A percentile compares a stretch with the other conserved stretches of the same genome.
phyloP scores from a whole-genome alignment of 1,140 invertebrate species.

The Drosophila grimshawi region DNA sequence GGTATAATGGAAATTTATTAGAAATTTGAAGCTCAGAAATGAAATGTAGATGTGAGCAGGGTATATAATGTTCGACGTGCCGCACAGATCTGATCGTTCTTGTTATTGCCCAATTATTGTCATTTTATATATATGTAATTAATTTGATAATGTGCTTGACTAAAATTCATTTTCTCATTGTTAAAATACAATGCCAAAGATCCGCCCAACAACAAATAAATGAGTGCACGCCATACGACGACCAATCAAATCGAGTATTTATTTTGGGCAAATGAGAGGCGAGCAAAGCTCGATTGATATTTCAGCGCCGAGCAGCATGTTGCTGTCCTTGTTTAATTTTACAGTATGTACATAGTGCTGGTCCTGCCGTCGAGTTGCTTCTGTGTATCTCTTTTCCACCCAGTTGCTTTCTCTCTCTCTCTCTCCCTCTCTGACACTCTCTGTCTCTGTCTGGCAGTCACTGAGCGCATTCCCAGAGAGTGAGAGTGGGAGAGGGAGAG shows the following conservation, averaged over 20 bases:
- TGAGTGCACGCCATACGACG: neutral
- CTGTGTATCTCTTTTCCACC: constrained; percentile 3
- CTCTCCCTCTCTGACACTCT: neutral
- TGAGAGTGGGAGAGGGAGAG: too few relatives aligned
- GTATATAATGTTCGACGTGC: too few relatives aligned
- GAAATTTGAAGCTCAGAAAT: too few relatives aligned
- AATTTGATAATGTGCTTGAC: neutral
- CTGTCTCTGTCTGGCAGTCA: neutral
- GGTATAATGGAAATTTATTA: too few relatives aligned
- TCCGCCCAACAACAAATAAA: constrained; percentile 19
- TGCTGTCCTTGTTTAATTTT: constrained; percentile 21
- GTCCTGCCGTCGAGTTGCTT: neutral
- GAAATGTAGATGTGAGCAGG: too few relatives aligned
- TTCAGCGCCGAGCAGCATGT: constrained; percentile 22
- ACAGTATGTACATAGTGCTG: neutral
- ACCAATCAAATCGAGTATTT: constrained; percentile 30
- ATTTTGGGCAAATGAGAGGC: constrained; percentile 33
- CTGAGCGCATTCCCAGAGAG: neutral
- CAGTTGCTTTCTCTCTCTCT: neutral
- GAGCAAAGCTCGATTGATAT: constrained; percentile 13
- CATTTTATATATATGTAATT: constrained; percentile 7
- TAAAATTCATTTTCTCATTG: constrained; percentile 16
- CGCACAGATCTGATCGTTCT: neutral
- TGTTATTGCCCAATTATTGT: constrained; percentile 6
- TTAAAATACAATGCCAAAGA: constrained; percentile 10